Base-by-base conservation (phyloP, 2,113 vertebrate genomes). In the Struthio camelus region DNA sequence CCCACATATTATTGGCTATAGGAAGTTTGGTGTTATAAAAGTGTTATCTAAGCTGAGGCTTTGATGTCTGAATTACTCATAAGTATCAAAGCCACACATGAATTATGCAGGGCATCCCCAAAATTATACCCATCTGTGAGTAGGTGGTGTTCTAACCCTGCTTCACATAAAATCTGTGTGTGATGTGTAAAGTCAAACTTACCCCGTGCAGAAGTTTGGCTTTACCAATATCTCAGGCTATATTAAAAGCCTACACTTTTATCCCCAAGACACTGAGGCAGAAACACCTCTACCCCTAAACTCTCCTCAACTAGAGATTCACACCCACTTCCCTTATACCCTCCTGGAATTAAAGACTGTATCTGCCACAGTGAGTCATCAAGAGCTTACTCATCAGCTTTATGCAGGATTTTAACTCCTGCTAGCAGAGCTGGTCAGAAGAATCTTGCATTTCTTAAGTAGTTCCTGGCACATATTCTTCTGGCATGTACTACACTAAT, bases 91-190 rank as follows among this genome's bases (percentile, higher is more conserved):
- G 95, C 93, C 91, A 95, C 87, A 94, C 71, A 96, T 94, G 96
- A 96, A 97, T 97, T 96, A 97, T 97, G 91, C 92, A 97, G 95
- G 96, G 95, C 94, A 96, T 97, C 95, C 94, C 96, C 90, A 95
- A 96, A 96, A 97, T 97, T 78, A 96, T 91, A 94, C 93, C 93
- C 95, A 97, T 97, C 91, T 93, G 80, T 95, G 94, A 97, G 95
- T 97, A 96, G 96, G 95, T 91, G 94, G 95, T 96, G 88, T 96
- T 97, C 86, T 91, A 96, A 86, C 89, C 78, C 87, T 85, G 83
- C 54, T 88, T 95, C 87, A 83, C 87, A 81, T 76, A 86, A 96
- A 94, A 94, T 80, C 50, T 94, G 56, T 58, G 50, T 87, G 89
- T 85, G 78, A 96, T 95, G 85, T 93, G 65, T 83, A 96, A 95